Conservation (phyloP, 2,888 invertebrate species). For the Agriopis leucophaearia region DNA sequence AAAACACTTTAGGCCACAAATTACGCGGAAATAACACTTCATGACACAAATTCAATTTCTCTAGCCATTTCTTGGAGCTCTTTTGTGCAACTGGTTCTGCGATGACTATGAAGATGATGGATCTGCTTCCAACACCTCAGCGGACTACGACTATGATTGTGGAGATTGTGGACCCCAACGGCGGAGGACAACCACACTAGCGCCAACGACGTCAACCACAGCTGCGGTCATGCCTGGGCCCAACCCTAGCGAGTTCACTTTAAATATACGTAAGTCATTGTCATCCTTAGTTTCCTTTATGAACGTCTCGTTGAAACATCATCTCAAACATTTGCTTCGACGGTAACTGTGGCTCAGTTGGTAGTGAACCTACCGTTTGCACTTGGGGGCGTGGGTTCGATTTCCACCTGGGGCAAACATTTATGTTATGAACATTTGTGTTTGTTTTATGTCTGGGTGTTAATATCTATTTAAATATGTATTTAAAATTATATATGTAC, state of each 20-base stretch:
- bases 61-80: constrained; percentile 65
- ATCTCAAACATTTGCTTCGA: too few species aligned
- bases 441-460: too few species aligned
- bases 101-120: constrained; percentile 57
- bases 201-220: constrained; percentile 44
- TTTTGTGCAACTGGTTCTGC: constrained; percentile 66
- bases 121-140: constrained; percentile 45
- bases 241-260: constrained; percentile 1
- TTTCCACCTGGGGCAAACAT: too few species aligned
- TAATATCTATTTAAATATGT: too few species aligned
- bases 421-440: too few species aligned
- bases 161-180: constrained; percentile 31
- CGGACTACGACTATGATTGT: constrained; percentile 40
- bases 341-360: too few species aligned
- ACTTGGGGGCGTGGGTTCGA: too few species aligned
- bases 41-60: constrained; percentile 34
- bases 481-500: too few species aligned
- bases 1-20: too few species aligned
- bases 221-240: background rate
- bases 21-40: too few species aligned
- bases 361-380: too few species aligned
- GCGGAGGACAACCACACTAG: constrained; percentile 34
- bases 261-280: constrained; percentile 6
- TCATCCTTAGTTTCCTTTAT: background rate
- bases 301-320: background rate